phyloP scores from a whole-genome alignment of 2,888 invertebrate species.

The Seira musarum region DNA sequence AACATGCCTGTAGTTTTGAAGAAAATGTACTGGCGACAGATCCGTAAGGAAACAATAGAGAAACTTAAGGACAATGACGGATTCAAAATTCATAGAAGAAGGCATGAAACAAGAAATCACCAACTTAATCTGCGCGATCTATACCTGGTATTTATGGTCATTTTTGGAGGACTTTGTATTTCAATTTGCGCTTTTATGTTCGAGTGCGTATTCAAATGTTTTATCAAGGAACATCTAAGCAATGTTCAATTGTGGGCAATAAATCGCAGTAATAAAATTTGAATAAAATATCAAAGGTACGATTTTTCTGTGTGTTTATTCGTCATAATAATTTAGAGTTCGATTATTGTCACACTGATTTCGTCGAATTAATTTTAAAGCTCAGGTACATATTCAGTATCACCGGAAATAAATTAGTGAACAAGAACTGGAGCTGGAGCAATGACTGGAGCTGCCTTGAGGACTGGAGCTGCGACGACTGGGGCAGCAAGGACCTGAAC shows the following conservation, averaged over 20 bases:
- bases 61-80: not conserved
- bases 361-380: too few relatives aligned
- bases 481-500: too few relatives aligned
- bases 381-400: constrained; percentile 5
- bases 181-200: not conserved
- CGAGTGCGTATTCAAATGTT: too few relatives aligned
- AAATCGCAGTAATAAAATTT: too few relatives aligned
- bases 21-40: not conserved
- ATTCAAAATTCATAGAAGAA: not conserved
- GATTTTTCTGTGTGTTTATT: too few relatives aligned
- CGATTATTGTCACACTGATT: too few relatives aligned
- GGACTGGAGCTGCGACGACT: not conserved
- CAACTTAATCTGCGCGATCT: not conserved
- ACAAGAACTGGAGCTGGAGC: not conserved
- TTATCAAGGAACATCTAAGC: too few relatives aligned
- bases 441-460: not conserved
- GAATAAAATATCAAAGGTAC: too few relatives aligned
- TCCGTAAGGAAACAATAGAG: not conserved
- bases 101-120: not conserved
- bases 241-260: too few relatives aligned
- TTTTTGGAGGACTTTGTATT: not conserved
- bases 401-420: constrained; percentile 8
- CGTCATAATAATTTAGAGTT: too few relatives aligned
- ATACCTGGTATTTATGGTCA: not conserved
- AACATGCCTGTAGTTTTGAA: constrained; percentile 10